A percentile compares a stretch with the other conserved stretches of the same genome.
Conservation (phyloP, 1,140 invertebrate species). For the Lasioglossum baleicum region DNA sequence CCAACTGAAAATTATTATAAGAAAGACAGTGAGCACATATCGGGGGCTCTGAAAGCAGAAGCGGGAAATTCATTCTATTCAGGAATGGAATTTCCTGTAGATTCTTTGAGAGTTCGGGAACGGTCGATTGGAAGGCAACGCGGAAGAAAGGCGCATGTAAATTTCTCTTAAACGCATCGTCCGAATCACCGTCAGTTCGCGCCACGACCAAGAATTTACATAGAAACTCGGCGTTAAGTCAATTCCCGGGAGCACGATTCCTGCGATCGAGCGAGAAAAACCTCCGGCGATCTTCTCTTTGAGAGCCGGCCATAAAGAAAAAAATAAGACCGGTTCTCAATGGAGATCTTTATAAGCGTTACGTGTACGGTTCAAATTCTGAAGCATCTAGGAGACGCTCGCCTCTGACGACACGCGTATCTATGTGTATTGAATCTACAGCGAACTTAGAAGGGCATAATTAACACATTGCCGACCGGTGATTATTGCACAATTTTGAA, state of each 20-base stretch:
- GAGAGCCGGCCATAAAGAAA: conserved; percentile 11
- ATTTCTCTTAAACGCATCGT: conserved; percentile 40
- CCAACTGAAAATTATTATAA: background rate
- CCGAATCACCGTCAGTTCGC: conserved; percentile 36
- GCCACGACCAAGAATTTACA: conserved; percentile 52
- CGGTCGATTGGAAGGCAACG: conserved; percentile 26
- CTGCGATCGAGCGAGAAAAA: conserved; percentile 37
- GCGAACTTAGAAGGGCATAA: too few species aligned
- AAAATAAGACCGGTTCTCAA: background rate
- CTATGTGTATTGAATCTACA: too few species aligned
- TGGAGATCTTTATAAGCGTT: background rate
- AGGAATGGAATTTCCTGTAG: conserved; percentile 19
- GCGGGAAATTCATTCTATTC: conserved; percentile 22
- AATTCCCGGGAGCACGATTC: conserved; percentile 41
- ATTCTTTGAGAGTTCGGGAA: conserved; percentile 18
- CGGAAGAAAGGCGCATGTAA: conserved; percentile 31
- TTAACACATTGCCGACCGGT: too few species aligned
- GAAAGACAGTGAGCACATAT: background rate
- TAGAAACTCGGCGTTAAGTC: conserved; percentile 60
- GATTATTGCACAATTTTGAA: too few species aligned
- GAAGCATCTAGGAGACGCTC: background rate
- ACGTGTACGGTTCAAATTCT: background rate
- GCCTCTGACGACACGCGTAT: background rate
- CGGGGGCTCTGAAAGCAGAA: background rate
- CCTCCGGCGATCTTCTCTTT: conserved; percentile 25